Evolutionary conservation across 2,797 vertebrate species (phyloP).

Genomic region (Peromyscus attwateri): DNA sequence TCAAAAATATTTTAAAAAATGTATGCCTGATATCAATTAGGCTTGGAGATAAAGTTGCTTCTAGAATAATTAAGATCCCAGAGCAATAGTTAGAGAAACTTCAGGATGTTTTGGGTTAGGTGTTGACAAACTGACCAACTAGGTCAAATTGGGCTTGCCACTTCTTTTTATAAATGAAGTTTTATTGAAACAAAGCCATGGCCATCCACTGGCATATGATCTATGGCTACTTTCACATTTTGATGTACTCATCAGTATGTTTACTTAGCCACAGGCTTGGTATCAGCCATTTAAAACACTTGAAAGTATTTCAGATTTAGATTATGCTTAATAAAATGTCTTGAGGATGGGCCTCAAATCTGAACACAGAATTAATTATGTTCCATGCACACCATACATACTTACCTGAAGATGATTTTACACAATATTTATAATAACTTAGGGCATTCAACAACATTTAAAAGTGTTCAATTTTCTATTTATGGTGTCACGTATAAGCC

Average conservation of each 20-base stretch:
- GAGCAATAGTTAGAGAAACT: background rate
- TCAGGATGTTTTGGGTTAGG: background rate
- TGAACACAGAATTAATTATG: background rate
- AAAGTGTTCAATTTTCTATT: background rate
- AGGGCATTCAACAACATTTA: background rate
- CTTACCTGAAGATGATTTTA: background rate
- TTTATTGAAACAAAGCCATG: background rate
- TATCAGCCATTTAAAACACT: background rate
- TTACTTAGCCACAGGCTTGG: background rate
- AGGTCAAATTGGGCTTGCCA: background rate
- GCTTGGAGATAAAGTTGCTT: background rate
- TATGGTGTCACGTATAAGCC: background rate
- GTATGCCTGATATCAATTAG: background rate
- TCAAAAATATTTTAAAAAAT: background rate
- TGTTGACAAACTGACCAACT: background rate
- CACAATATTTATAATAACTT: background rate
- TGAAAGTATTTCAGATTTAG: background rate
- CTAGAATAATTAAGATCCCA: background rate
- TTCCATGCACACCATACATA: background rate
- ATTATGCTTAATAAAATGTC: background rate
- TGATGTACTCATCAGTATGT: background rate
- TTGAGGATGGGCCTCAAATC: background rate
- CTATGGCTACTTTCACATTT: background rate
- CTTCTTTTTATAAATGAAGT: conserved; percentile 30
- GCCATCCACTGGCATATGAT: background rate